Base-by-base conservation (phyloP, 1,140 invertebrate species). In the Caenorhabditis brenneri region DNA sequence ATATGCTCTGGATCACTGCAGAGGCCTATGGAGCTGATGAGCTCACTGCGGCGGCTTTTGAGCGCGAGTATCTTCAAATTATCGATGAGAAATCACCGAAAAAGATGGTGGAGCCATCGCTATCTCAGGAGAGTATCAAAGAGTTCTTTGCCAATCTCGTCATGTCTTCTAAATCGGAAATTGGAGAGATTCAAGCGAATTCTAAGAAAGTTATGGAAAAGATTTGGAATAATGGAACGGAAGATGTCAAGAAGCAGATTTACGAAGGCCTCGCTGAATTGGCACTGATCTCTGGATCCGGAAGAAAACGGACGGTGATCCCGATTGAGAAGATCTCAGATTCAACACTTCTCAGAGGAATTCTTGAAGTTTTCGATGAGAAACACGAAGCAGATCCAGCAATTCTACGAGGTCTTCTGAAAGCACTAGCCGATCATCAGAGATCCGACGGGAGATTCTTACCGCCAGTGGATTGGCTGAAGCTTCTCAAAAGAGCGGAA, bases 401-500 rank as follows among this genome's bases (percentile, higher is more conserved):
- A n/a, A 24, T 12, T 24, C 65, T 74, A 24, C 65, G 36, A 24
- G 9, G 9, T 1, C 27, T 74, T 9, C 5, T 74, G 12, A 5
- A n/a, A 39, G 19, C n/a, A 5, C 10, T 74, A 0, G 36, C n/a
- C 7, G 24, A 74, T 1, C 65, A 74, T n/a, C 42, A n/a, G 33
- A 46, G 65, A 27, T 22, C 27, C 5, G 36, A 74, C 46, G 65
- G 36, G 2, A 33, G 65, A 74, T 74, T 74, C 65, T 36, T 74
- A 27, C 65, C 65, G 19, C 65, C 65, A 12, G 15, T 74, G 33
- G 65, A 74, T 24, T 74, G 65, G 65, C n/a, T 74, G 36, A 74
- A 39, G n/a, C 4, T 24, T 1, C 19, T 74, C 9, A 29, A 74
- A 16, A 42, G 36, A 74, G 33, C 65, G 10, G 65, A 74, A 24